phyloP scores from a whole-genome alignment of 1,140 invertebrate species.

The Marisa cornuarietis region DNA sequence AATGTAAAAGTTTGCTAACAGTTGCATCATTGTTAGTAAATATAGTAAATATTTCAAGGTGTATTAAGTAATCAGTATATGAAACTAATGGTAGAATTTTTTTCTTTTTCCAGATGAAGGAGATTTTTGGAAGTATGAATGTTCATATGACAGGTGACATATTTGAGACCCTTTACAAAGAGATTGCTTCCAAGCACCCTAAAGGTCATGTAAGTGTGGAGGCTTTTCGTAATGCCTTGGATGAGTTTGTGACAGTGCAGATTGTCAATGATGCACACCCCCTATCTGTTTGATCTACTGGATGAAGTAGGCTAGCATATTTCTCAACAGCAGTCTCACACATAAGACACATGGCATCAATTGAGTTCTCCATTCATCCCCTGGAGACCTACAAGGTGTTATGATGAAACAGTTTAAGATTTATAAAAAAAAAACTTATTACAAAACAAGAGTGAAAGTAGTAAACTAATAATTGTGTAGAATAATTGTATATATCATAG shows the following conservation, averaged over 20 bases:
- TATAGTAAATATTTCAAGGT: constrained; percentile 1
- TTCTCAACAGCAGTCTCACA: too few species aligned
- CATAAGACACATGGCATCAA: too few species aligned
- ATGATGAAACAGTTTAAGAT: too few species aligned
- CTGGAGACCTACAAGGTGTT: too few species aligned
- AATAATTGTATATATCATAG: too few species aligned
- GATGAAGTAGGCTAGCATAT: too few species aligned
- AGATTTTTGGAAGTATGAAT: constrained; percentile 57
- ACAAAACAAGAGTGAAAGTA: too few species aligned
- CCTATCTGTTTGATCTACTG: constrained; percentile 28
- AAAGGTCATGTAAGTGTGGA: constrained; percentile 62
- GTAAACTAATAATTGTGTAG: too few species aligned
- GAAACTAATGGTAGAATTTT: constrained; percentile 14
- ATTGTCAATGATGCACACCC: constrained; percentile 46
- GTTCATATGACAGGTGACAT: constrained; percentile 57
- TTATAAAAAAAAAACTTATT: too few species aligned
- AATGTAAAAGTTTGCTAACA: constrained; percentile 9
- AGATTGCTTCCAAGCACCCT: constrained; percentile 52
- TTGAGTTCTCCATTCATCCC: too few species aligned
- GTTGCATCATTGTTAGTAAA: background rate
- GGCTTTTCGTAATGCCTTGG: constrained; percentile 58
- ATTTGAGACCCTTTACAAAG: constrained; percentile 54
- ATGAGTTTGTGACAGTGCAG: constrained; percentile 48
- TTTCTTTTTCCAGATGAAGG: constrained; percentile 50
- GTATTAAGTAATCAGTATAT: constrained; percentile 1